A percentile compares a stretch with the other conserved stretches of the same genome.
Evolutionary conservation across 2,797 vertebrate species (phyloP).

Genomic region (Fistularia tabacaria): DNA sequence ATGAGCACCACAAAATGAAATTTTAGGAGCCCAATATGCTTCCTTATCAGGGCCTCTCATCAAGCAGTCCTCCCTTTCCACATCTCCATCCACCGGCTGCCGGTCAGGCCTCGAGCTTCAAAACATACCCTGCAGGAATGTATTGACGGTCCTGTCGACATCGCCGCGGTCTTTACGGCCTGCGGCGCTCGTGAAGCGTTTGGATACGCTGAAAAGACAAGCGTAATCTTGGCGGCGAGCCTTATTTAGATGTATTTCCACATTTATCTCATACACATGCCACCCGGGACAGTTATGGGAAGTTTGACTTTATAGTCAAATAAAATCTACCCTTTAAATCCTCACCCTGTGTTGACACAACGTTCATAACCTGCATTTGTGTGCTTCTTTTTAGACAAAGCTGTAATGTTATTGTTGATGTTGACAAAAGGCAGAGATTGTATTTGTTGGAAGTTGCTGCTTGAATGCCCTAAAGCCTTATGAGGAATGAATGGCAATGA

Average conservation of each 20-base stretch:
- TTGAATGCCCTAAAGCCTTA: slow-evolving; percentile 83
- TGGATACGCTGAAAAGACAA: slow-evolving; percentile 45
- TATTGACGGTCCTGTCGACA: slow-evolving; percentile 1
- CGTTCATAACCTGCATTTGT: slow-evolving; percentile 41
- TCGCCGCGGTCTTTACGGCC: not conserved
- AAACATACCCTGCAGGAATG: not conserved
- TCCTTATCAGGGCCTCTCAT: slow-evolving; percentile 8
- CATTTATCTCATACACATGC: slow-evolving; percentile 6
- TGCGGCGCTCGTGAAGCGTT: not conserved
- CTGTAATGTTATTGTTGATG: slow-evolving; percentile 49
- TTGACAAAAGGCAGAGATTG: slow-evolving; percentile 73
- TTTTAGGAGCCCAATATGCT: slow-evolving; percentile 12
- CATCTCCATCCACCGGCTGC: too few species aligned
- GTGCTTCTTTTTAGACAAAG: slow-evolving; percentile 50
- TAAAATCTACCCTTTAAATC: slow-evolving; percentile 38
- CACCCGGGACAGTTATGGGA: slow-evolving; percentile 27
- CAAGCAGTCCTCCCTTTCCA: not conserved
- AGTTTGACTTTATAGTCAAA: slow-evolving; percentile 28
- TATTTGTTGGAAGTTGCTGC: slow-evolving; percentile 79
- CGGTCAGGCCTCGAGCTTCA: not conserved
- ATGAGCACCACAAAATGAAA: slow-evolving; percentile 19
- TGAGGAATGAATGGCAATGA: slow-evolving; percentile 58
- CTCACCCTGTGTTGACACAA: slow-evolving; percentile 26
- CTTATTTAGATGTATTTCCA: slow-evolving; percentile 20
- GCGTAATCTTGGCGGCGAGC: slow-evolving; percentile 30